Evolutionary conservation across 2,888 invertebrate species (phyloP), one percentile per base, ranked within the genome.

Genomic region (Amaurobius ferox): DNA sequence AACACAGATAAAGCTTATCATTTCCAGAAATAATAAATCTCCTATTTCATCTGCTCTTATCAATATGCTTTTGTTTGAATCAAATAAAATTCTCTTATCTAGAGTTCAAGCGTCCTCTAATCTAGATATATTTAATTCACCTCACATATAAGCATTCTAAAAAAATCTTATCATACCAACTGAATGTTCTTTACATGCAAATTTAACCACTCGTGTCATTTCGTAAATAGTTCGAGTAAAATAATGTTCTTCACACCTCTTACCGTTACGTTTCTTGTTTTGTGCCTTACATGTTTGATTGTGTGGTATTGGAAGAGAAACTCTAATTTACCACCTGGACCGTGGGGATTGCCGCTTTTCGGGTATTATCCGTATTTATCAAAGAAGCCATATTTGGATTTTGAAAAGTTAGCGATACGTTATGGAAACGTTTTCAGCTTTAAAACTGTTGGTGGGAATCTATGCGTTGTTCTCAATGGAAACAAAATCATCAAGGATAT

Each of bases 341-440:
- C 83, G 5, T 66, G 48, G 40, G 83, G 83, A 1, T 13, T 83
- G 16, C 83, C 83, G 5, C 7, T 70, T 6, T 30, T 83, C 3
- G 83, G 83, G 6, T 83, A 83, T 29, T 83, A 77, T 55, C 77
- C 72, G 0, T 83, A 72, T 23, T 44, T 83, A 23, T 30, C 66
- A 0, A 9, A 32, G 5, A 64, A 61, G 23, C 77, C 64, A 2
- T 70, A 71, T n/a, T 9, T 77, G 28, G 71, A 77, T 16, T 77
- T 83, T 40, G 71, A 29, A 0, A 11, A 32, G 13, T 39, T 83
- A 1, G 48, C 83, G 11, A 66, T 71, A 39, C 29, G 23, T 2
- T 83, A 77, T 44, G 83, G 83, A 11, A 62, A 83, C 35, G 29
- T 77, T 6, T 48, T 83, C 7, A 72, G 83, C 28, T 83, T 83